Percentiles rank a stretch among this genome's conserved stretches.
Conservation (phyloP, 2,797 vertebrate species). For the Iguana delicatissima region DNA sequence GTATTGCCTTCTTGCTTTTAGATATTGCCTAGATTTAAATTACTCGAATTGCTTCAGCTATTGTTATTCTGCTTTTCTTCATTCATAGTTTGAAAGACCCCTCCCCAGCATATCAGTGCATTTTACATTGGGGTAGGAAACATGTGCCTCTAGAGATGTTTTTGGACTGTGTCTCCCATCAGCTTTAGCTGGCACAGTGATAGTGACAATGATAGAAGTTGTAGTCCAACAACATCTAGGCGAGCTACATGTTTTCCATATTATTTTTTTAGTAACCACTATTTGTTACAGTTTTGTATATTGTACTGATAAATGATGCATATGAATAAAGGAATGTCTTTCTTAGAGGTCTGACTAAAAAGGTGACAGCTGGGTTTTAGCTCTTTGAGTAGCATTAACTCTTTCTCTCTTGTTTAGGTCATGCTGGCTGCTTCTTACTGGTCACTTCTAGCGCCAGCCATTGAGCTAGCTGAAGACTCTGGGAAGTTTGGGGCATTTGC, state of each 20-base stretch:
- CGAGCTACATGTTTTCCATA: not conserved
- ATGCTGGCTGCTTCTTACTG: slow-evolving; percentile 98
- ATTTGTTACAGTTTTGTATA: not conserved
- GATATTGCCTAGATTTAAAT: too few species aligned
- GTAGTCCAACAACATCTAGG: not conserved
- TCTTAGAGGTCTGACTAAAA: not conserved
- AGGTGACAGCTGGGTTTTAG: too few species aligned
- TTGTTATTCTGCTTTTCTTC: not conserved
- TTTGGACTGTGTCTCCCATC: not conserved
- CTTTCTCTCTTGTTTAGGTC: slow-evolving; percentile 79
- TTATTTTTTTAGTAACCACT: not conserved
- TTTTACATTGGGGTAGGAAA: not conserved
- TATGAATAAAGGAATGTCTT: not conserved
- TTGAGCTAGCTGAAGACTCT: slow-evolving; percentile 91
- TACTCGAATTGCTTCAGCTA: too few species aligned
- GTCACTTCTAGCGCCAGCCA: slow-evolving; percentile 94
- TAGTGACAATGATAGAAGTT: not conserved
- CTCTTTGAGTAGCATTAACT: not conserved
- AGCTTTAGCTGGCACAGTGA: not conserved
- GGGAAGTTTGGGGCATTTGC: slow-evolving; percentile 90
- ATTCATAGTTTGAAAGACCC: not conserved
- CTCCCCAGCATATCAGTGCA: not conserved
- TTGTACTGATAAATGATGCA: not conserved
- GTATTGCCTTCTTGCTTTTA: too few species aligned
- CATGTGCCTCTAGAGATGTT: not conserved